Base-by-base conservation (phyloP, 2,113 vertebrate genomes). In the Kryptolebias marmoratus region DNA sequence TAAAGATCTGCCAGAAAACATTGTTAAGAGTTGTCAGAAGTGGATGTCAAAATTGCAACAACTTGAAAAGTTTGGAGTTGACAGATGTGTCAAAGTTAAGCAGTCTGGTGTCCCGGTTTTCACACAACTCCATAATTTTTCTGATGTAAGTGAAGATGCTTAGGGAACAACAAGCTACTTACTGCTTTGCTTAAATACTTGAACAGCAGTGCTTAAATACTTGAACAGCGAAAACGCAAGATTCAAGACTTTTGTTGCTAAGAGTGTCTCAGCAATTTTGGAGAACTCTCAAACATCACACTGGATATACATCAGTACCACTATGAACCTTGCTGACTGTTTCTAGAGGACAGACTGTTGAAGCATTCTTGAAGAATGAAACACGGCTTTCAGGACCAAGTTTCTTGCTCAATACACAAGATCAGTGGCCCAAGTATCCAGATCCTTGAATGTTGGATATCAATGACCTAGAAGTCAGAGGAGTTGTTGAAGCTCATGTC, bases 201-300 rank as follows among this genome's bases (percentile, higher is more conserved):
- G 10, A 12, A 60, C 10, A 1, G 7, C 57, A 12, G 36, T 60
- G 16, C 36, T 60, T 1, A 22, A 22, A 3, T 60, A 60, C 4
- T 2, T 42, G 1, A 12, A 42, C 8, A 42, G 12, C 4, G 16
- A 60, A 3, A 42, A 1, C 18, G 11, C 18, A 2, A 39, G 57
- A 60, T 42, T 55, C 39, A 75, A 61, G 28, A 68, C 73, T 1
- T 75, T 30, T 7, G 28, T 68, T 6, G 30, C 58, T 1, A 68
- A 56, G 2, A 63, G 50, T 2, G 5, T 62, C 1, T 62, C 42
- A 48, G 5, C 22, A 9, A 52, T 77, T 6, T 16, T 70, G 52
- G 12, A 58, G 2, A 6, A 64, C 6, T 53, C 74, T 45, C 53
- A 64, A 5, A 52, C 54, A 10, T 50, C 61, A 1, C 64, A 68